A percentile compares a stretch with the other conserved stretches of the same genome.
Evolutionary conservation across 2,888 invertebrate species (phyloP).

Genomic region (Geophilus truncorum): DNA sequence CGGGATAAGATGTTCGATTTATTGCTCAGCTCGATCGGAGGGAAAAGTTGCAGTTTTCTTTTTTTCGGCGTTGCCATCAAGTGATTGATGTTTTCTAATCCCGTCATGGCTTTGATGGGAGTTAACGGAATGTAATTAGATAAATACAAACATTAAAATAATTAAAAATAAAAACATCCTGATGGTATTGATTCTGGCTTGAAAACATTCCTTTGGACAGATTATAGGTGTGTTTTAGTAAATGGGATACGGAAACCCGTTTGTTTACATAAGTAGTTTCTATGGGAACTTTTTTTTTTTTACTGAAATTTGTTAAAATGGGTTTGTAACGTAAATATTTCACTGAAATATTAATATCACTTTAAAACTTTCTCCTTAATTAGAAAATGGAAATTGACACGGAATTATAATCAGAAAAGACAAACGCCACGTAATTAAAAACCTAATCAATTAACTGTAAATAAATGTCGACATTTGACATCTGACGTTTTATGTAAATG

Average conservation of each 20-base stretch:
- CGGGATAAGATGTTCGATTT: background rate
- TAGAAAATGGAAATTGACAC: no score
- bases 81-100: background rate
- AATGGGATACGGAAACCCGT: background rate
- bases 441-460: no score
- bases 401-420: no score
- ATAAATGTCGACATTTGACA: no score
- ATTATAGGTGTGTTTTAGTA: background rate
- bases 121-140: background rate
- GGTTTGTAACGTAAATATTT: no score
- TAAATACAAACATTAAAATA: background rate
- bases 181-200: background rate
- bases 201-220: background rate
- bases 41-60: constrained; percentile 22
- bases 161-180: background rate
- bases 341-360: no score
- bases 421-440: no score
- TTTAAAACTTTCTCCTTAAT: no score
- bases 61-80: background rate
- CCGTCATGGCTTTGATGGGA: background rate
- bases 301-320: no score
- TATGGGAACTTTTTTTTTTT: background rate
- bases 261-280: background rate
- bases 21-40: constrained; percentile 31
- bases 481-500: no score